Evolutionary conservation across 2,888 invertebrate species (phyloP).

Genomic region (Lobophora halterata): DNA sequence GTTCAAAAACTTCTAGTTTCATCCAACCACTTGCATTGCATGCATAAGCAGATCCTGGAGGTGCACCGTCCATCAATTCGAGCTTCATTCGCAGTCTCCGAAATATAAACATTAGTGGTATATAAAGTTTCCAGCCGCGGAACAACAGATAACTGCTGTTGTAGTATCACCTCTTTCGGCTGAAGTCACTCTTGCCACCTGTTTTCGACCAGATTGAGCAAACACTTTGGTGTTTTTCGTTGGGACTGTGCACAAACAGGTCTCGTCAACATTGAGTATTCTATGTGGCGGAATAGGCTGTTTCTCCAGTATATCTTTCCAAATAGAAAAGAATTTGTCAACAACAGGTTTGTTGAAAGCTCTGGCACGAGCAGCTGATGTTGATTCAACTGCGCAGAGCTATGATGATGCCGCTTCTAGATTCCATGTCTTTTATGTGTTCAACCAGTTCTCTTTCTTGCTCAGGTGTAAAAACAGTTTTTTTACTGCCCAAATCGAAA

Average conservation of each 20-base stretch:
- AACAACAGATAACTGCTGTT: conserved; percentile 6
- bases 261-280: conserved; percentile 8
- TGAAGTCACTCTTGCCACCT: conserved; percentile 34
- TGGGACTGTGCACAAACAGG: conserved; percentile 27
- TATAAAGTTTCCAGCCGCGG: conserved; percentile 22
- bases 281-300: conserved; percentile 7
- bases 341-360: conserved; percentile 3
- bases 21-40: conserved; percentile 35
- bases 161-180: conserved; percentile 33
- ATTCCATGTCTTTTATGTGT: conserved; percentile 26
- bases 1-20: conserved; percentile 40
- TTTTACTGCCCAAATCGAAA: conserved; percentile 25
- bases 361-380: conserved; percentile 8
- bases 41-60: conserved; percentile 32
- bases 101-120: conserved; percentile 39
- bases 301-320: conserved; percentile 3
- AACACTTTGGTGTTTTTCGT: conserved; percentile 33
- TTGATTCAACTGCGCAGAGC: conserved; percentile 23
- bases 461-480: conserved; percentile 28
- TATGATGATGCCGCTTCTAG: conserved; percentile 28
- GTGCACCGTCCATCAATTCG: conserved; percentile 38
- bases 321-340: conserved; percentile 2
- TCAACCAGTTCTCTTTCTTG: conserved; percentile 27
- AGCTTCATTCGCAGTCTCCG: conserved; percentile 32
- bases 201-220: conserved; percentile 36